phyloP scores from a whole-genome alignment of 2,888 invertebrate genomes.

The Unio pictorum region DNA sequence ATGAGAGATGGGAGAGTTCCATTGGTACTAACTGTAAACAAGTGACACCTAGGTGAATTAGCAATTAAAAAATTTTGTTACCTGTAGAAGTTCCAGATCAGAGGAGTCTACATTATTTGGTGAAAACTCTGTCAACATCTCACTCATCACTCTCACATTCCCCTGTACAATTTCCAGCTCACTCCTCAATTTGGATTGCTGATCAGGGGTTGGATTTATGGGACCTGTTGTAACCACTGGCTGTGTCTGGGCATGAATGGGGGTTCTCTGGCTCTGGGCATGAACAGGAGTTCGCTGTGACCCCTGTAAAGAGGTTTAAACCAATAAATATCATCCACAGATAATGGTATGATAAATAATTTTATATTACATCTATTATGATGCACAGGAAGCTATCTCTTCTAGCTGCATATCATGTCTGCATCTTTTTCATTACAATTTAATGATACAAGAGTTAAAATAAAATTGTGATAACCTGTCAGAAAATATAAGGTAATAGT shows the following conservation, averaged over 20 bases:
- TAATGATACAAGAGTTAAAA: too few species aligned
- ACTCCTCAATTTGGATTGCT: conserved; percentile 89
- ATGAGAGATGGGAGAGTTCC: neutral
- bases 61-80: conserved; percentile 63
- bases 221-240: conserved; percentile 45
- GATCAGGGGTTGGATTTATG: conserved; percentile 81
- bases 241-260: conserved; percentile 1
- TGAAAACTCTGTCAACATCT: conserved; percentile 93
- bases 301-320: too few species aligned
- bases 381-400: too few species aligned
- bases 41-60: neutral
- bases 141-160: conserved; percentile 93
- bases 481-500: too few species aligned
- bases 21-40: neutral
- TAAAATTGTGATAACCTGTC: too few species aligned
- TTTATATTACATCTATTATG: too few species aligned
- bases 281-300: too few species aligned
- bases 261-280: too few species aligned
- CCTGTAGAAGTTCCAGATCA: conserved; percentile 89
- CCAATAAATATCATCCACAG: too few species aligned
- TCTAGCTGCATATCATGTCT: too few species aligned
- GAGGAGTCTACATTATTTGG: conserved; percentile 87
- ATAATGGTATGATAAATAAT: too few species aligned
- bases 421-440: too few species aligned
- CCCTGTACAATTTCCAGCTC: conserved; percentile 95